Conservation (phyloP, 2,888 invertebrate species). For the Latrodectus hesperus region DNA sequence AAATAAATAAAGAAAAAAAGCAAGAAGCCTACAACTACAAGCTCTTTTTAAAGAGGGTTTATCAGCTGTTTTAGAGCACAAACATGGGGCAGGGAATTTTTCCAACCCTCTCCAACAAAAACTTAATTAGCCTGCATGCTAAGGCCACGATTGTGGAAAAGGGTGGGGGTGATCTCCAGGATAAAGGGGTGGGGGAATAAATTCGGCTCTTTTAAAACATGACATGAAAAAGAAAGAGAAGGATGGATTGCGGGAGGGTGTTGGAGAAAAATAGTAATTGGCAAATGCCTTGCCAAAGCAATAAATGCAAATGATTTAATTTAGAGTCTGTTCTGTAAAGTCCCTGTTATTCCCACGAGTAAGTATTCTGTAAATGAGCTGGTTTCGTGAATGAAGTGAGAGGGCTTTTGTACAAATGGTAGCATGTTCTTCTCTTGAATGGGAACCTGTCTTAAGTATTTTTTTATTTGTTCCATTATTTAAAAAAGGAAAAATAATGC, state of each 20-base stretch:
- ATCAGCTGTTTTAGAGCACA: constrained; percentile 68
- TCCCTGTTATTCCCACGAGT: constrained; percentile 43
- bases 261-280: constrained; percentile 63
- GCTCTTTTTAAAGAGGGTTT: constrained; percentile 65
- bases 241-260: constrained; percentile 6
- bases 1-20: constrained; percentile 17
- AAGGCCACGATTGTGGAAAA: neutral
- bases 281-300: constrained; percentile 67
- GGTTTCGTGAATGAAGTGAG: constrained; percentile 9
- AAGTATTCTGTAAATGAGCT: constrained; percentile 64
- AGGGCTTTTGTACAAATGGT: constrained; percentile 29
- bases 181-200: constrained; percentile 28
- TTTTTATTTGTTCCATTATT: too few species aligned
- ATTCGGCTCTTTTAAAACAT: constrained; percentile 53
- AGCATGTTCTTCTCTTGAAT: constrained; percentile 1
- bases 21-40: constrained; percentile 32
- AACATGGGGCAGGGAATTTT: constrained; percentile 40
- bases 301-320: constrained; percentile 70
- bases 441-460: neutral
- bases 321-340: constrained; percentile 64
- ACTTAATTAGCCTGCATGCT: constrained; percentile 67
- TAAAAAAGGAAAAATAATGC: too few species aligned
- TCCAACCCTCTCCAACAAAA: constrained; percentile 58
- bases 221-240: constrained; percentile 46
- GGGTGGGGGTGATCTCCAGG: constrained; percentile 13